phyloP scores from a whole-genome alignment of 2,888 invertebrate species.

The Drosophila ezoana region DNA sequence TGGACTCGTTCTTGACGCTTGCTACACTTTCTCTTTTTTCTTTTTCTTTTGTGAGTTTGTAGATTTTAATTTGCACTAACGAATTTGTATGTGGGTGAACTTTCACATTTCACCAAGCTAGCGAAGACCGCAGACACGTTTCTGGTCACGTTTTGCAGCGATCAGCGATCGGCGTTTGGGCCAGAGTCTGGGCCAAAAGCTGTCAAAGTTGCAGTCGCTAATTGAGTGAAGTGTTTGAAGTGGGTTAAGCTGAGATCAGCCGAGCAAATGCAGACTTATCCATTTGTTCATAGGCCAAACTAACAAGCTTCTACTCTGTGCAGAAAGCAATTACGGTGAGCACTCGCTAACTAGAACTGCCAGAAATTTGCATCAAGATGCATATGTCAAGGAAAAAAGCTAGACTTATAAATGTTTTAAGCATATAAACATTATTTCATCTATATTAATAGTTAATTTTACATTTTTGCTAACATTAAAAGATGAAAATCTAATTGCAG shows the following conservation, averaged over 20 bases:
- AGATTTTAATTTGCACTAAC: conserved; percentile 69
- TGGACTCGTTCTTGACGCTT: conserved; percentile 54
- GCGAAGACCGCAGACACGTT: conserved; percentile 54
- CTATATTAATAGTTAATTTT: not conserved
- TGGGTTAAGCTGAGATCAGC: not conserved
- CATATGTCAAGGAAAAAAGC: no score
- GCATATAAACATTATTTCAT: no score
- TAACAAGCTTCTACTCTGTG: no score
- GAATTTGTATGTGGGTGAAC: conserved; percentile 81
- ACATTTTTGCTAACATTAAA: no score
- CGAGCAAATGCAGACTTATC: not conserved
- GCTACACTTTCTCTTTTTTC: conserved; percentile 76
- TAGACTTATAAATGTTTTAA: no score
- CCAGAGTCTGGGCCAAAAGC: conserved; percentile 13
- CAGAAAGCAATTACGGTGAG: not conserved
- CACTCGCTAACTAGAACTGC: not conserved
- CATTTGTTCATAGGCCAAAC: not conserved
- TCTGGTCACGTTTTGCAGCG: conserved; percentile 65
- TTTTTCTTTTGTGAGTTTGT: conserved; percentile 39
- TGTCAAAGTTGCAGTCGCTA: conserved; percentile 40
- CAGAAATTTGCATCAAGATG: no score
- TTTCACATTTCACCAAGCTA: conserved; percentile 75
- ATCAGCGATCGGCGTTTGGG: not conserved
- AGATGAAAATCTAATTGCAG: not conserved
- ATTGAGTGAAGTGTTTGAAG: conserved; percentile 34